Base-by-base conservation (phyloP, 1,140 invertebrate species). In the Drosophila santomea region DNA sequence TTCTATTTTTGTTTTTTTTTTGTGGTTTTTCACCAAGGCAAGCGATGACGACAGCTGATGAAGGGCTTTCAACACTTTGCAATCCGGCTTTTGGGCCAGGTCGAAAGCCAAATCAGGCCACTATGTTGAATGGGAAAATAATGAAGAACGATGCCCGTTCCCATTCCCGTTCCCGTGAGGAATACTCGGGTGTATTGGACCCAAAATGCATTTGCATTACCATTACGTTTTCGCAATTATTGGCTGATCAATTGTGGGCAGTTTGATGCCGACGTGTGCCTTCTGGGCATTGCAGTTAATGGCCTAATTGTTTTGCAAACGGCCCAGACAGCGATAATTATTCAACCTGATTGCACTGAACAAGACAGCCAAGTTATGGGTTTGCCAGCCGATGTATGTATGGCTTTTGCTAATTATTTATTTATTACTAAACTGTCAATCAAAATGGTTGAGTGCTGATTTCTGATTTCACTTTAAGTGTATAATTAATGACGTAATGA, bases 61-160 rank as follows among this genome's bases (percentile, higher is more conserved):
- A 64, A 78, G 48, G 71, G 77, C 23, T 67, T 64, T 76, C 69
- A 75, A 86, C 78, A 81, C 74, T 72, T 84, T 84, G 78, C 83
- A 82, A 82, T 88, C 74, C 72, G 54, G 23, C 68, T 44, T 14
- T 14, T 4, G 60, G 60, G 51, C 59, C 57, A 55, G 63, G 61
- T 35, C 66, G 23, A n/a, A 47, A 55, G 41, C 17, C 15, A 60
- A 80, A 80, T 43, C 54, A 43, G 50, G 38, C 39, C 45, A 59
- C 15, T 1, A 35, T 52, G 51, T 35, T 38, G 66, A 74, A 67
- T 57, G 60, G 47, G 14, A 45, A 61, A 61, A 88, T 82, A 86
- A 86, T 86, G 69, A 82, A 78, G 41, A 45, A 7, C 17, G 10
- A 67, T 17, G 17, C 17, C 17, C 17, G 17, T 67, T 45, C 47